Conservation (phyloP, 92 coral and sea anemone genomes). For the Anthopleura xanthogrammica region DNA sequence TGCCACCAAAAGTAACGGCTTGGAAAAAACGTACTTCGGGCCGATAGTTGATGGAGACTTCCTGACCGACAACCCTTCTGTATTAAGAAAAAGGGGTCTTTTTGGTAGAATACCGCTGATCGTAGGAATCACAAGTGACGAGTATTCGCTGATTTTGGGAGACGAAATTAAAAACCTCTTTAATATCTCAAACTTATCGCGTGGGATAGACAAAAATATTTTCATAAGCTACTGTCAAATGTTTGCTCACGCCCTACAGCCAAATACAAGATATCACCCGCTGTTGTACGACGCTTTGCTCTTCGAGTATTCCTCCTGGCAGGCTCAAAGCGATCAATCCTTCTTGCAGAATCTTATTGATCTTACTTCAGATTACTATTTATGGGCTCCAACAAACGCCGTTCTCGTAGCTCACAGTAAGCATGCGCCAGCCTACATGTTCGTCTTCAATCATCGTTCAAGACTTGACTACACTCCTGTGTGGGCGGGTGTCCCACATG, state of each 20-base stretch:
- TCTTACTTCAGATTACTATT: conserved; percentile 36
- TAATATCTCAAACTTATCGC: conserved; percentile 9
- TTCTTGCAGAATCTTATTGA: conserved; percentile 17
- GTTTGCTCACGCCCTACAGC: conserved; percentile 24
- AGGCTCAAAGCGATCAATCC: not conserved
- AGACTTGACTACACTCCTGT: conserved; percentile 1
- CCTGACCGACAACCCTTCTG: conserved; percentile 30
- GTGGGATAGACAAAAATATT: conserved; percentile 25
- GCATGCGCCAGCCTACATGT: conserved; percentile 44
- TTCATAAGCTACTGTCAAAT: conserved; percentile 15
- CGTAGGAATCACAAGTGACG: conserved; percentile 30
- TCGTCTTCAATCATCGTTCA: conserved; percentile 24
- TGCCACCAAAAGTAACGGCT: conserved; percentile 7
- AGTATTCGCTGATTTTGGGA: conserved; percentile 26
- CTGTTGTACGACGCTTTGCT: conserved; percentile 27
- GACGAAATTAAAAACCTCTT: not conserved
- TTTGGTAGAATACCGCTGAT: conserved; percentile 28
- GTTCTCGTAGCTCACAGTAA: conserved; percentile 23
- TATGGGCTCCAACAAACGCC: conserved; percentile 25
- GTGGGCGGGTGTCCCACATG: conserved; percentile 43
- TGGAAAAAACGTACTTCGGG: conserved; percentile 13
- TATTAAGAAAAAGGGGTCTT: conserved; percentile 12
- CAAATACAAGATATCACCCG: not conserved
- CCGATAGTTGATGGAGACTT: conserved; percentile 47
- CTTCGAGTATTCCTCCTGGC: conserved; percentile 44